Percentiles rank a stretch among this genome's conserved stretches.
These are phyloP conservation scores for Rhinichthys klamathensis DNA, from an alignment of 2,113 vertebrate genomes.

Conservation along the genomic window DNA sequence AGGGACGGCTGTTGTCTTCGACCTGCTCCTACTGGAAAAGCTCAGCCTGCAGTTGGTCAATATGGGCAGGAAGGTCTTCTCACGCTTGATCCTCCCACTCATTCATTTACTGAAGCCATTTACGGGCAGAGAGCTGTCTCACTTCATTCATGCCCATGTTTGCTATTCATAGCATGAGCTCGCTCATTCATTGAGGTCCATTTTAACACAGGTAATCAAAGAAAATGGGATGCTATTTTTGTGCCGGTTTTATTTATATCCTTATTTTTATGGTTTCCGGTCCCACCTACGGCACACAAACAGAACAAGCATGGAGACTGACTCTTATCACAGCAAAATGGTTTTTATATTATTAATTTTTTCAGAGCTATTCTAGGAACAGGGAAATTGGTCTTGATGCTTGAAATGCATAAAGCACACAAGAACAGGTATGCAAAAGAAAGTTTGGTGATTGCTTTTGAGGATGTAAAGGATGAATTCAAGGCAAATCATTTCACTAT, in stretches of 20 bases:
- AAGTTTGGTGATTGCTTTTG: not conserved
- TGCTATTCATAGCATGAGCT: constrained; percentile 16
- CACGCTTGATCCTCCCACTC: constrained; percentile 22
- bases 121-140: not conserved
- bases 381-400: not conserved
- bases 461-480: not conserved
- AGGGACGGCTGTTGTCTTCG: constrained; percentile 15
- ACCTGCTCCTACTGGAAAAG: constrained; percentile 36
- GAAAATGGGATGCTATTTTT: constrained; percentile 38
- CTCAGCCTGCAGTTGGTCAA: constrained; percentile 35
- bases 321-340: not conserved
- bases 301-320: not conserved
- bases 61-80: constrained; percentile 31
- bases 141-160: constrained; percentile 24
- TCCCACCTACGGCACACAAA: not conserved
- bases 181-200: constrained; percentile 28
- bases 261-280: not conserved
- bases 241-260: constrained; percentile 1
- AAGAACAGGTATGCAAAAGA: not conserved
- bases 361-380: not conserved
- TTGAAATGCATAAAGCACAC: not conserved
- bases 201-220: constrained; percentile 24
- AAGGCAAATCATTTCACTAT: not conserved
- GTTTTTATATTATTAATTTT: not conserved
- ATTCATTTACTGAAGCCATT: constrained; percentile 13